A percentile compares a stretch with the other conserved stretches of the same genome.
phyloP scores from a whole-genome alignment of 2,797 vertebrate genomes.

The Emys orbicularis region DNA sequence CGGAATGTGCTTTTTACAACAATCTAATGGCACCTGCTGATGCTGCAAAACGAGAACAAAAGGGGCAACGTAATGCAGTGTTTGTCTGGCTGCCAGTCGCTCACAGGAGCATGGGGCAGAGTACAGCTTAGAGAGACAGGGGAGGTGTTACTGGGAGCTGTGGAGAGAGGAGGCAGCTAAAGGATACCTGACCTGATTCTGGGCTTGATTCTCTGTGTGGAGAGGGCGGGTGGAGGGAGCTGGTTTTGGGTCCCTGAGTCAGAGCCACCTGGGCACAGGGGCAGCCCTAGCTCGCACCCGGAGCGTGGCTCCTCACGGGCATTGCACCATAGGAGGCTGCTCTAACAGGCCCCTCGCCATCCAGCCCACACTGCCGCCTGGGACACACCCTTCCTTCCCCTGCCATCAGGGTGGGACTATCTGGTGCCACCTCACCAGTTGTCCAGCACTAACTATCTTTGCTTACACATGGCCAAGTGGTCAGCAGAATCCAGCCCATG shows the following conservation, averaged over 20 bases:
- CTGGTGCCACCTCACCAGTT: too few relatives aligned
- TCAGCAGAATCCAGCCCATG: background rate
- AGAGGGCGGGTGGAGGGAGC: too few relatives aligned
- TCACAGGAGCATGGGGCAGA: too few relatives aligned
- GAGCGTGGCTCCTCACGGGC: too few relatives aligned
- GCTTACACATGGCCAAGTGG: constrained; percentile 3
- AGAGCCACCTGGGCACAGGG: background rate
- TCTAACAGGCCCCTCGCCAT: background rate
- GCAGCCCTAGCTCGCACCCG: background rate
- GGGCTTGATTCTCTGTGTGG: background rate
- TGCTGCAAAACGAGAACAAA: background rate
- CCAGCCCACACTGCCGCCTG: too few relatives aligned
- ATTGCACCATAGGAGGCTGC: background rate
- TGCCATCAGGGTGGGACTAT: too few relatives aligned
- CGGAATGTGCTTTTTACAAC: background rate
- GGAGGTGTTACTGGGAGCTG: background rate
- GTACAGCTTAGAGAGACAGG: accelerated
- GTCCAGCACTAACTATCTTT: background rate
- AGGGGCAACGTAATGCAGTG: background rate
- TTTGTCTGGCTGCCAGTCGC: accelerated
- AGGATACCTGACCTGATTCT: background rate
- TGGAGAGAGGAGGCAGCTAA: background rate
- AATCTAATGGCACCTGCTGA: accelerated
- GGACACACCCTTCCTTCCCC: too few relatives aligned
- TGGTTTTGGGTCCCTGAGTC: background rate